Base-by-base conservation (phyloP, 2,888 invertebrate genomes). In the Yponomeuta sedellus region DNA sequence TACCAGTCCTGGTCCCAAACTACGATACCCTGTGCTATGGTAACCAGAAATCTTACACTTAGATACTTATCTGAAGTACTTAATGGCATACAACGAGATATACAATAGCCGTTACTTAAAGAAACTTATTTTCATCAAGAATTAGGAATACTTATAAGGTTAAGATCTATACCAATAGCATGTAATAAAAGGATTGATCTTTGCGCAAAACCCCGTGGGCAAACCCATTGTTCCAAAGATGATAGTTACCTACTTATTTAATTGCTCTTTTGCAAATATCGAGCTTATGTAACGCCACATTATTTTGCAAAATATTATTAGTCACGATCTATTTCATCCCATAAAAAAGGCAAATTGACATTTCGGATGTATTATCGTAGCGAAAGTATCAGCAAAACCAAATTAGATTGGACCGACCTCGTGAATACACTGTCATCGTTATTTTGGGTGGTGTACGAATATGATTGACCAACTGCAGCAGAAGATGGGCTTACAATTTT, bases 241-340 rank as follows among this genome's bases (percentile, higher is more conserved):
- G 44, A 52, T 52, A 34, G 8, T 6, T 34, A 34, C 34, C 10
- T 34, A 34, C 34, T 34, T 8, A 52, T 52, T 52, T 52, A 6
- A 52, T 52, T 5, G 44, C 44, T 52, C 44, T 52, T 52, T 52
- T 52, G 44, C 44, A 52, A 52, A 52, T 52, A 52, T 52, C 44
- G 44, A 52, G 16, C 3, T 16, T 52, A 16, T 12, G 44, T 52
- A 52, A 52, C 44, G 1, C 16, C 12, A 52, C 44, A 52, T 52
- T 1, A 52, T 52, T 52, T 52, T 52, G 44, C 44, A 0, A 52
- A 52, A 52, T 16, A 52, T 16, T 4, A 4, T 52, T 3, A 16
- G 16, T 52, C 44, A 52, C 44, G 44, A 52, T 52, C 16, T 52
- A 5, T 12, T 52, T 52, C 44, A 52, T 16, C 16, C 16, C 44